Evolutionary conservation across 2,797 vertebrate species (phyloP).

Genomic region (Cryptoprocta ferox): DNA sequence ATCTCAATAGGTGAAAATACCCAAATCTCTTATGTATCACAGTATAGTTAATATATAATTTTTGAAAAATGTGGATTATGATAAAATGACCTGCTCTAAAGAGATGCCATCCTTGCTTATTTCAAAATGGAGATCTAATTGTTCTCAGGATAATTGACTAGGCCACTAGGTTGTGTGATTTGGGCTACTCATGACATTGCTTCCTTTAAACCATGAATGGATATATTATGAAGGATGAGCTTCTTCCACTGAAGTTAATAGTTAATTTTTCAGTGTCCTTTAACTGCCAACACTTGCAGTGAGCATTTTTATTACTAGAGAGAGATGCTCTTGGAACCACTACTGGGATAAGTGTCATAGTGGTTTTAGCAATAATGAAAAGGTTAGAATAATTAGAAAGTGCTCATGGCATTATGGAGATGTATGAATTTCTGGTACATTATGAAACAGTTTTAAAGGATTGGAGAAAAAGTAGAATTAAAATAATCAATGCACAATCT

Average conservation of each 20-base stretch:
- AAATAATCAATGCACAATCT: conserved; percentile 27
- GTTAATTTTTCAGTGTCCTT: conserved; percentile 67
- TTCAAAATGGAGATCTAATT: conserved; percentile 71
- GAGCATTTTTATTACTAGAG: conserved; percentile 47
- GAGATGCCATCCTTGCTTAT: conserved; percentile 47
- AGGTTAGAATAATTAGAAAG: conserved; percentile 77
- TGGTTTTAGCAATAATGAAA: conserved; percentile 58
- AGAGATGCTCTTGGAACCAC: background rate
- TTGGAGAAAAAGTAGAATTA: background rate
- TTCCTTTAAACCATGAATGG: conserved; percentile 67
- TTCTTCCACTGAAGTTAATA: conserved; percentile 49
- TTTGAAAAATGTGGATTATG: conserved; percentile 31
- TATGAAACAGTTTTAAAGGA: conserved; percentile 26
- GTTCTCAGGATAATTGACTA: conserved; percentile 71
- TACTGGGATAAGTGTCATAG: background rate
- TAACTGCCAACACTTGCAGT: conserved; percentile 62
- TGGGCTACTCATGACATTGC: conserved; percentile 65
- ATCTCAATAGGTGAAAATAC: conserved; percentile 25
- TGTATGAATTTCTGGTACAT: conserved; percentile 38
- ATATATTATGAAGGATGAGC: conserved; percentile 55
- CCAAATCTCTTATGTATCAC: conserved; percentile 2
- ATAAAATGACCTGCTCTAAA: conserved; percentile 54
- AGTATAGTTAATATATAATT: conserved; percentile 13
- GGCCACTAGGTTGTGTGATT: conserved; percentile 65
- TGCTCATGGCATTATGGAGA: conserved; percentile 49